Conservation (phyloP, 1,140 invertebrate genomes). For the Sitobion miscanthi region DNA sequence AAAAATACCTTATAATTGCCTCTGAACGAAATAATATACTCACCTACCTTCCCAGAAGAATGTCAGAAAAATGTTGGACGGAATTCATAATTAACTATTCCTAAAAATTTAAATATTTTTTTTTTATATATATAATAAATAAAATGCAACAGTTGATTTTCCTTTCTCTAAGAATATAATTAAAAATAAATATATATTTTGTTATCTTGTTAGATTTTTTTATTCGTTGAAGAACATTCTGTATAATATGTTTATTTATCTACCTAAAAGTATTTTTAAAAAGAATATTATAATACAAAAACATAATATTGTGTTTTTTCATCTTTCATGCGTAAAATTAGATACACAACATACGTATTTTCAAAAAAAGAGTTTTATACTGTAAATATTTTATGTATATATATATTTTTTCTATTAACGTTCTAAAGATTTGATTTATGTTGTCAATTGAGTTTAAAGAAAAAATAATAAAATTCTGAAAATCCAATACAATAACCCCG, state of each 20-base stretch:
- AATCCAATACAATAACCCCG: slow-evolving; percentile 43
- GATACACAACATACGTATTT: neutral
- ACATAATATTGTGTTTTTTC: slow-evolving; percentile 7
- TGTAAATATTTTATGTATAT: neutral
- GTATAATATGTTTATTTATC: neutral
- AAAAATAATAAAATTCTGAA: slow-evolving; percentile 29
- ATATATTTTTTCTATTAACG: slow-evolving; percentile 43
- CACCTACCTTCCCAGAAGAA: neutral
- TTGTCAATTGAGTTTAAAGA: slow-evolving; percentile 43
- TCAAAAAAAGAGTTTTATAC: slow-evolving; percentile 5
- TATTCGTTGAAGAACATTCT: neutral
- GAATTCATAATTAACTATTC: slow-evolving; percentile 48
- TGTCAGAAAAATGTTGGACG: neutral
- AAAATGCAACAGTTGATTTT: neutral
- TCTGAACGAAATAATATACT: neutral
- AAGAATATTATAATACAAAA: neutral
- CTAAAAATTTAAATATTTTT: neutral
- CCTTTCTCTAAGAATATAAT: neutral
- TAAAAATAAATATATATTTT: slow-evolving; percentile 5
- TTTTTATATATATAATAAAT: neutral
- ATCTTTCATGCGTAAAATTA: slow-evolving; percentile 31
- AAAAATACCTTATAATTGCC: slow-evolving; percentile 46
- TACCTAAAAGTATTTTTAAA: neutral
- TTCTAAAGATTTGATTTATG: slow-evolving; percentile 49
- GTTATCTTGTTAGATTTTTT: neutral